These are phyloP conservation scores for Platichthys flesus DNA, from an alignment of 2,113 vertebrate genomes.

Conservation along the genomic window DNA sequence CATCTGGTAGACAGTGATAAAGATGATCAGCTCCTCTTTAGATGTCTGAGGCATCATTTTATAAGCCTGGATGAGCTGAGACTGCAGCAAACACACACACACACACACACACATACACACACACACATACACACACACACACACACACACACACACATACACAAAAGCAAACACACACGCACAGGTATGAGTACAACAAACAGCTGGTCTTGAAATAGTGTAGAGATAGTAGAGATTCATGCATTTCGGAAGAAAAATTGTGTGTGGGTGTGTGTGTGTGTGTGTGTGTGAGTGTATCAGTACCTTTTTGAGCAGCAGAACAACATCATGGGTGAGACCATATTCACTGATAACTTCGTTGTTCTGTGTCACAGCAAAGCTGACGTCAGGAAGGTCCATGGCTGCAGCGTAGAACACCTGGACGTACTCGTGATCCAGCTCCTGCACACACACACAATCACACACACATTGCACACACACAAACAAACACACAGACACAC, in stretches of 20 bases:
- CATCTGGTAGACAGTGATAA: constrained; percentile 75
- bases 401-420: constrained; percentile 84
- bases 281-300: constrained; percentile 6
- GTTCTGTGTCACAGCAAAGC: constrained; percentile 82
- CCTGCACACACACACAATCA: constrained; percentile 77
- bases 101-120: constrained; percentile 6
- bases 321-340: constrained; percentile 77
- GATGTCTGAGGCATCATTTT: constrained; percentile 67
- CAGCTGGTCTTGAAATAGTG: too few relatives aligned
- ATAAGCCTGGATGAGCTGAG: constrained; percentile 67
- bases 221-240: too few relatives aligned
- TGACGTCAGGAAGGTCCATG: constrained; percentile 86
- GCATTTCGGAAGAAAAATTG: too few relatives aligned
- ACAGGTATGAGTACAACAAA: too few relatives aligned
- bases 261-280: background rate
- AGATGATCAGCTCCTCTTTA: constrained; percentile 68
- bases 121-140: background rate
- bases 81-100: constrained; percentile 52
- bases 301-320: constrained; percentile 90
- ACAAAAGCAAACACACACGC: background rate
- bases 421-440: constrained; percentile 75
- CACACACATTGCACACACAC: constrained; percentile 24
- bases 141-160: background rate
- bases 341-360: constrained; percentile 75
- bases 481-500: constrained; percentile 48